Evolutionary conservation across 2,797 vertebrate genomes (phyloP).

Genomic region (Paramormyrops hopkinsi): DNA sequence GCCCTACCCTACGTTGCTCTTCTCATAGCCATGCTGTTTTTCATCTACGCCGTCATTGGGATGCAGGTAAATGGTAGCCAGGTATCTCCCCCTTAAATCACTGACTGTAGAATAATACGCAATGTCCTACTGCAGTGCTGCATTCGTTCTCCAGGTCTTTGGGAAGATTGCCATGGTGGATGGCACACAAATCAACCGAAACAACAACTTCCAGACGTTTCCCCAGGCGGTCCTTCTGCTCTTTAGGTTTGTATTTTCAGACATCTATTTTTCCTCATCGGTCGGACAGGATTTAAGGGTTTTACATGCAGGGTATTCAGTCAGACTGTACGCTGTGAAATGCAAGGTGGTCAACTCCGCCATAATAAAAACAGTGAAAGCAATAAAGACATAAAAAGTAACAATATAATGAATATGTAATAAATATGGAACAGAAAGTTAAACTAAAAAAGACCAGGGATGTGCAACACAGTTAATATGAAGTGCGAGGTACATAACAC

Average conservation of each 20-base stretch:
- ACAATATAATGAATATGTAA: not conserved
- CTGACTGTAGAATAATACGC: not conserved
- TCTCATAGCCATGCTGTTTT: slow-evolving; percentile 97
- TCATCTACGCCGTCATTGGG: slow-evolving; percentile 98
- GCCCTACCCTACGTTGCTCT: slow-evolving; percentile 95
- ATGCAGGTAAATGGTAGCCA: slow-evolving; percentile 77
- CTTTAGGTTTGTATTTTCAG: slow-evolving; percentile 71
- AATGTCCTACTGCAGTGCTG: not conserved
- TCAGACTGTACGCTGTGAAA: not conserved
- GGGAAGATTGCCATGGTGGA: slow-evolving; percentile 97
- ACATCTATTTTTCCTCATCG: not conserved
- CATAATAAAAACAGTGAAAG: not conserved
- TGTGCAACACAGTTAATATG: not conserved
- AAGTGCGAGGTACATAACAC: not conserved
- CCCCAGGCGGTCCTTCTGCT: slow-evolving; percentile 91
- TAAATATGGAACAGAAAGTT: not conserved
- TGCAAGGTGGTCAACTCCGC: not conserved
- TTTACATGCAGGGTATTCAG: not conserved
- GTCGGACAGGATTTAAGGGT: not conserved
- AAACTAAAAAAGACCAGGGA: not conserved
- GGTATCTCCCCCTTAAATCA: not conserved
- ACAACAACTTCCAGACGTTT: slow-evolving; percentile 99
- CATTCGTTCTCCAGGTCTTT: slow-evolving; percentile 71
- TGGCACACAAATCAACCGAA: slow-evolving; percentile 92
- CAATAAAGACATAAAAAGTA: not conserved